Evolutionary conservation across 2,113 vertebrate genomes (phyloP), one percentile per base, ranked within the genome.

Genomic region (Saimiri boliviensis): DNA sequence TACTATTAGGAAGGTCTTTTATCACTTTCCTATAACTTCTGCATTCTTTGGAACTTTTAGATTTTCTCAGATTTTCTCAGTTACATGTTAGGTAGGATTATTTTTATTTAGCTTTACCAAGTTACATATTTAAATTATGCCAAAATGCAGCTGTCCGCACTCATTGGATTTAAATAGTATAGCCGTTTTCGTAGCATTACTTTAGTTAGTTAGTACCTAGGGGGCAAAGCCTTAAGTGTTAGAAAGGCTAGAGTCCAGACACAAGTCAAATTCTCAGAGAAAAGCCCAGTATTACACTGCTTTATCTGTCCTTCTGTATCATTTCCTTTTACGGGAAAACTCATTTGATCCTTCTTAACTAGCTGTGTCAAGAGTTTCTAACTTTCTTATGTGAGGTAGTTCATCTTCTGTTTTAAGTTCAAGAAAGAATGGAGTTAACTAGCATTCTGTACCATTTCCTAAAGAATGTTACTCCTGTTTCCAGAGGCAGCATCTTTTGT

Each of bases 401-500:
- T 95, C 60, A 81, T 47, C 17, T 60, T 83, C 16, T 92, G 6
- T 87, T n/a, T 95, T 96, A 89, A 95, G 83, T 66, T 88, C 60
- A 94, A 94, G 71, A 89, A 89, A 92, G 81, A 89, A 60, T 77
- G 12, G 85, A 89, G 80, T 21, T 91, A 97, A 84, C 42, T 94
- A 93, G 45, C 80, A 71, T 91, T 86, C 37, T 96, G 14, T 91
- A 85, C 89, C 30, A 56, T 84, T 95, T 93, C 54, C 93, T 70
- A 73, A 82, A 56, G 25, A 91, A 49, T 58, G 45, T 71, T 90
- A 94, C 52, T 90, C 40, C 68, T 5, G 19, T 91, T 80, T 93
- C 92, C 74, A 94, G 86, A 92, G 66, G 88, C 68, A 97, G 49
- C 63, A 68, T 86, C 94, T 95, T 93, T 96, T 95, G 80, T 87